These are phyloP conservation scores for Orchestes rusci DNA, from an alignment of 2,888 invertebrate species.

Conservation along the genomic window DNA sequence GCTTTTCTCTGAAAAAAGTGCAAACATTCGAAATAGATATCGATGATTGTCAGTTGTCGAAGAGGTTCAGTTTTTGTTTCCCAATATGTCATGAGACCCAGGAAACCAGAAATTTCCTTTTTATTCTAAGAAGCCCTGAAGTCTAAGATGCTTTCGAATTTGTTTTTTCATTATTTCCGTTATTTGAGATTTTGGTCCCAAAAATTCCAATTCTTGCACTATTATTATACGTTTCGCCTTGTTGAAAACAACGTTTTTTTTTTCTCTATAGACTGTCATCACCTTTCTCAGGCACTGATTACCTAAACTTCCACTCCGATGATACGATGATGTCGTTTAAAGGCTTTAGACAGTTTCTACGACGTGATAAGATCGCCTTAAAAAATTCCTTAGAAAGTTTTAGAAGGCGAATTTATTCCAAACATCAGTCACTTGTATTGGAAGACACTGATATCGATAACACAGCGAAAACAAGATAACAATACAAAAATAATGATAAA, in stretches of 20 bases:
- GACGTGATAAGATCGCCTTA: constrained; percentile 31
- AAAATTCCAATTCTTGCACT: constrained; percentile 15
- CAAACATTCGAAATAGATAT: constrained; percentile 9
- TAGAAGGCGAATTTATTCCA: too few relatives aligned
- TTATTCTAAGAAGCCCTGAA: constrained; percentile 23
- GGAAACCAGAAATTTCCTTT: too few relatives aligned
- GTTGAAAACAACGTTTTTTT: constrained; percentile 22
- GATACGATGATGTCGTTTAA: constrained; percentile 30
- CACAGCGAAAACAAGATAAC: too few relatives aligned
- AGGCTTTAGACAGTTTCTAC: constrained; percentile 31
- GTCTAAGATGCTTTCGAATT: constrained; percentile 9
- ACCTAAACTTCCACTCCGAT: constrained; percentile 29
- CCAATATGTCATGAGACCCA: too few relatives aligned
- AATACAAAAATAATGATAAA: too few relatives aligned
- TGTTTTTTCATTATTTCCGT: constrained; percentile 27
- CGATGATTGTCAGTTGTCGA: constrained; percentile 4
- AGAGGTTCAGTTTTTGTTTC: constrained; percentile 12
- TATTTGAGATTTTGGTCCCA: constrained; percentile 35
- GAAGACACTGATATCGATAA: too few relatives aligned
- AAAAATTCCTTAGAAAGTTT: too few relatives aligned
- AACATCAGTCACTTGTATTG: too few relatives aligned
- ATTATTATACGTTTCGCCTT: constrained; percentile 20
- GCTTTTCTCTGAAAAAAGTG: too few relatives aligned
- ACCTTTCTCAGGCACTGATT: constrained; percentile 17
- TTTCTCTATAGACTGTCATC: constrained; percentile 10